Base-by-base conservation (phyloP, 2,113 vertebrate species). In the Oostethus manadensis region DNA sequence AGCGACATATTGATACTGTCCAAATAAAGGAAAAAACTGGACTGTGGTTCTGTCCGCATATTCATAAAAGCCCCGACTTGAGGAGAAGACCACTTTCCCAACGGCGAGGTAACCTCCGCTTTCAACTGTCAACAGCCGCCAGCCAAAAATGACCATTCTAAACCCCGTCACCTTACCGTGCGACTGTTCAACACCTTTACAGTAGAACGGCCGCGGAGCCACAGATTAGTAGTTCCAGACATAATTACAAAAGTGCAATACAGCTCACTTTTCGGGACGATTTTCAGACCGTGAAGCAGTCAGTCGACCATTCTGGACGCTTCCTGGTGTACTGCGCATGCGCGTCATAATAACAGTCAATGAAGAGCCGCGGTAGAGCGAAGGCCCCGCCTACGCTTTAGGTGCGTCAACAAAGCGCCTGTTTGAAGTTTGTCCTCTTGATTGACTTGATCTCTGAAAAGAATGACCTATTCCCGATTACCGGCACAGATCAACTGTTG, bases 271-370 rank as follows among this genome's bases (percentile, higher is more conserved):
- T 68, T 61, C 15, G 16, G 2, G 9, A 8, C 8, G 14, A 44
- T 62, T 49, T 55, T 76, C 49, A 53, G 20, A 21, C 1, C 38
- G 1, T 22, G 3, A 50, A 49, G 38, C 43, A n/a, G 61, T 50
- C 40, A 35, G 38, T 17, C 15, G 35, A 16, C 47, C n/a, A 48
- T 50, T 1, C 13, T 22, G n/a, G 21, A 58, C 2, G 26, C 66
- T 81, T 85, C 74, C 73, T 51, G 17, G 47, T 66, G 1, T 21
- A 33, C 3, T 45, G 70, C 78, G 71, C 71, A 0, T 70, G 81
- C 83, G 79, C 66, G 8, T 73, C 64, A 49, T 9, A 7, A 0
- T 3, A 29, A 7, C 2, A 68, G 35, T 84, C 81, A 88, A 88
- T 86, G 29, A 62, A 13, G 4, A 21, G 5, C 0, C n/a, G 16